Conservation (phyloP, 2,888 invertebrate genomes). For the Drepana falcataria region DNA sequence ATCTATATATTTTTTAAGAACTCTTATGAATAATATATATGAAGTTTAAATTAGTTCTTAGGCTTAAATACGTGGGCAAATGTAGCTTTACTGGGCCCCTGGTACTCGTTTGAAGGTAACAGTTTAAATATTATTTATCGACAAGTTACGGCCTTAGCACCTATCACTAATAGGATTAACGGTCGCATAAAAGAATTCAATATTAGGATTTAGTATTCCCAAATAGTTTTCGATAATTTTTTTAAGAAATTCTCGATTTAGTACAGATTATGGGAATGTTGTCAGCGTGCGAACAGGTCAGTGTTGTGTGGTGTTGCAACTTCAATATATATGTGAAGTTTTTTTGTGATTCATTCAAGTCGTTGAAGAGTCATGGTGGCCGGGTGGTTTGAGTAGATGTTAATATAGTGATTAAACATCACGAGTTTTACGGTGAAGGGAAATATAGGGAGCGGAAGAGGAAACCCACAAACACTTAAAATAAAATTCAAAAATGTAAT, state of each 20-base stretch:
- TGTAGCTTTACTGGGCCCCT: slow-evolving; percentile 44
- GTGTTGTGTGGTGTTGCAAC: not conserved
- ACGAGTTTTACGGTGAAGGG: too few species aligned
- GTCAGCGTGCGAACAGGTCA: not conserved
- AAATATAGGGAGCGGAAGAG: too few species aligned
- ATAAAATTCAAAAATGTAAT: too few species aligned
- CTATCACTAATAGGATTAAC: slow-evolving; percentile 42
- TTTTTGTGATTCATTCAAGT: too few species aligned
- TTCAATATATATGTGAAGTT: too few species aligned
- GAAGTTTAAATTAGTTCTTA: slow-evolving; percentile 9
- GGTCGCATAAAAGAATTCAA: slow-evolving; percentile 38
- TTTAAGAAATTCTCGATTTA: not conserved
- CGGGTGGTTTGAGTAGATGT: too few species aligned
- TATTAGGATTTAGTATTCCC: slow-evolving; percentile 19
- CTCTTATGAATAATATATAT: not conserved
- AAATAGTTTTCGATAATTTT: slow-evolving; percentile 9
- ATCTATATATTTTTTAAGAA: not conserved
- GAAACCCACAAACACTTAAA: too few species aligned
- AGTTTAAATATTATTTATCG: slow-evolving; percentile 49
- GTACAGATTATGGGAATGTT: not conserved
- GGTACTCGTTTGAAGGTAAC: slow-evolving; percentile 36
- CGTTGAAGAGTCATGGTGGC: too few species aligned
- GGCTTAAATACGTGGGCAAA: not conserved
- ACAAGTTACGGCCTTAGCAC: slow-evolving; percentile 28
- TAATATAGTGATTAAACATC: too few species aligned